Percentiles rank a stretch among this genome's conserved stretches.
Evolutionary conservation across 2,888 invertebrate genomes (phyloP).

Genomic region (Drosophila crucigera): DNA sequence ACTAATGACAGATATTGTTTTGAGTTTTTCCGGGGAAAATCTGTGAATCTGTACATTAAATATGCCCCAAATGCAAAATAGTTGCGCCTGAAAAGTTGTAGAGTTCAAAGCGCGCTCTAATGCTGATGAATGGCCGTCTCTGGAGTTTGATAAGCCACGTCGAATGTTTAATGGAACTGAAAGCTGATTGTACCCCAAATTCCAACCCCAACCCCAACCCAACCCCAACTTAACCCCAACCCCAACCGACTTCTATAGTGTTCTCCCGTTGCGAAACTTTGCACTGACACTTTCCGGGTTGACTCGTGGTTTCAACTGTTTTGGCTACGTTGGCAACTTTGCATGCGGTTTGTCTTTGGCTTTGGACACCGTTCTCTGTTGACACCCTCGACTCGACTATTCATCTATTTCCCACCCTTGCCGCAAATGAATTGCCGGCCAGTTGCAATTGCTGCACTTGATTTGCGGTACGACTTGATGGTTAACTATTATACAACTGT

Average conservation of each 20-base stretch:
- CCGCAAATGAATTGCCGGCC: constrained; percentile 75
- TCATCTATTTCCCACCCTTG: constrained; percentile 20
- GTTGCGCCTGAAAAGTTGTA: constrained; percentile 34
- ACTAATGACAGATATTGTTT: constrained; percentile 73
- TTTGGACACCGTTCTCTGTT: constrained; percentile 12
- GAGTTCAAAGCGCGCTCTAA: constrained; percentile 58
- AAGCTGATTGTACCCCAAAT: constrained; percentile 33
- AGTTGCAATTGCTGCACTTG: constrained; percentile 79
- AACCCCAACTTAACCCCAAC: background rate
- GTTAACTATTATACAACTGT: constrained; percentile 70
- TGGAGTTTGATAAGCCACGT: constrained; percentile 54
- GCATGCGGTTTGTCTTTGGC: constrained; percentile 71
- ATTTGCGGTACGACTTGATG: constrained; percentile 74
- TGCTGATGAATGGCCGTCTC: constrained; percentile 50
- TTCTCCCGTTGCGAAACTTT: constrained; percentile 27
- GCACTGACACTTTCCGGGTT: constrained; percentile 45
- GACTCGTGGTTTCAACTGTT: constrained; percentile 71
- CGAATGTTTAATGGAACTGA: constrained; percentile 64
- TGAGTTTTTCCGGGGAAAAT: constrained; percentile 26
- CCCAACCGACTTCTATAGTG: constrained; percentile 26
- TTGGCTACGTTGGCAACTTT: constrained; percentile 75
- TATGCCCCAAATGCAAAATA: constrained; percentile 53
- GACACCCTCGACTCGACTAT: background rate
- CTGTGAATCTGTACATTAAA: constrained; percentile 54
- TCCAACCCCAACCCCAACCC: background rate